Evolutionary conservation across 2,888 invertebrate species (phyloP), one percentile per base, ranked within the genome.

Genomic region (Stegana nigrithorax): DNA sequence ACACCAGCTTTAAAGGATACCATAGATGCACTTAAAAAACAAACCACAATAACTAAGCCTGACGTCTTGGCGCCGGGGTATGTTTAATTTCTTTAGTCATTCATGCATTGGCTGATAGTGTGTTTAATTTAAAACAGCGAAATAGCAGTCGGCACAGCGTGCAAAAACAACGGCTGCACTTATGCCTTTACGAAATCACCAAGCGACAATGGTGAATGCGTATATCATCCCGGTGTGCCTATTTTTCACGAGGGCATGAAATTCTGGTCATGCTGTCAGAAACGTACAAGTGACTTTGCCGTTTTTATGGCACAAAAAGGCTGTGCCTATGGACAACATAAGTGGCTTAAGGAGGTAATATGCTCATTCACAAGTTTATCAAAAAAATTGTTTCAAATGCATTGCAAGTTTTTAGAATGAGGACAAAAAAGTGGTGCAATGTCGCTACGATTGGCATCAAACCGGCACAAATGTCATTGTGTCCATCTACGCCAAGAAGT

Each of bases 241-340:
- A 89, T 98, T 56, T 98, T 98, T 84, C 98, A 98, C 77, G 98
- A 98, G 87, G 98, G 97, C 0, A 87, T 97, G 83, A 98, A 98
- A 84, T 98, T 91, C 85, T 98, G 98, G 98, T 93, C 96, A 0
- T 99, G 99, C 82, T 99, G 99, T 81, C 91, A 93, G 74, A 93
- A 92, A 78, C 91, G 92, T 80, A 98, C 98, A 0, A 92, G 95
- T 0, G 98, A 99, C 83, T 99, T 99, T 83, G 90, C 93, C 62
- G 90, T 89, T 1, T 99, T 99, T 82, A 88, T 99, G 61, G 92
- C 91, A 60, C 98, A 98, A 87, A 91, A 90, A 57, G 99, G 99
- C 0, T 99, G 99, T 82, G 88, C 89, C 4, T 88, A 88, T 62
- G 98, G 97, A 4, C 88, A 88, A 53, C 99, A 99, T 86, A 87